Evolutionary conservation across 2,797 vertebrate genomes (phyloP), one percentile per base, ranked within the genome.

Genomic region (Danio kyathit): DNA sequence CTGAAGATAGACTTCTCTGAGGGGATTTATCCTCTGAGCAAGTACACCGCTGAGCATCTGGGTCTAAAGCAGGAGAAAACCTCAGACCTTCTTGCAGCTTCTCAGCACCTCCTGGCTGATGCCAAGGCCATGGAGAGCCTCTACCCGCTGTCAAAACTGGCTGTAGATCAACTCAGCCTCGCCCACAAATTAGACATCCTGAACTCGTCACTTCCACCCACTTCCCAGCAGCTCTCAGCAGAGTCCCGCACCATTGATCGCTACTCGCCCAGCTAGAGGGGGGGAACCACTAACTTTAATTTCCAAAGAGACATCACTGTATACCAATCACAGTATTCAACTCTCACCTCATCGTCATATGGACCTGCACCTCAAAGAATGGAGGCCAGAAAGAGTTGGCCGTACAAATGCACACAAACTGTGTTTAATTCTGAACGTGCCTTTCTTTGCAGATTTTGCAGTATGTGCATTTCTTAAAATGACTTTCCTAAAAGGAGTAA

Each of bases 1-100:
- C 91, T 97, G 87, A 98, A 98, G 92, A 94, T 99, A 85, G 97
- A 99, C 91, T 98, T 99, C 89, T 87, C 95, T 0, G 97, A 99
- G 87, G 96, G 96, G 57, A 97, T 99, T 90, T 98, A 97, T 29
- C 97, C 98, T 10, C 94, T 99, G 90, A 97, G 95, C 83, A 98
- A 98, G 69, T 97, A 98, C 84, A 95, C 97, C 0, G 96, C 97
- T 0, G 97, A 98, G 87, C 97, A 98, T 89, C 93, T 99, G 90
- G 97, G 96, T 86, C 93, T 99, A 83, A 98, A 98, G 93, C 97
- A 96, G 90, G 97, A 98, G 86, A 97, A 97, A 73, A 95, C 94
- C 74, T 94, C 92, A 1, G 95, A 98, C 88, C 95, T 99, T 86
- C 92, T 98, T 49, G 91, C 96, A 51, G 96, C 96, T 76, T 96